Base-by-base conservation (phyloP, 2,888 invertebrate species). In the Meteorus cinctellus region DNA sequence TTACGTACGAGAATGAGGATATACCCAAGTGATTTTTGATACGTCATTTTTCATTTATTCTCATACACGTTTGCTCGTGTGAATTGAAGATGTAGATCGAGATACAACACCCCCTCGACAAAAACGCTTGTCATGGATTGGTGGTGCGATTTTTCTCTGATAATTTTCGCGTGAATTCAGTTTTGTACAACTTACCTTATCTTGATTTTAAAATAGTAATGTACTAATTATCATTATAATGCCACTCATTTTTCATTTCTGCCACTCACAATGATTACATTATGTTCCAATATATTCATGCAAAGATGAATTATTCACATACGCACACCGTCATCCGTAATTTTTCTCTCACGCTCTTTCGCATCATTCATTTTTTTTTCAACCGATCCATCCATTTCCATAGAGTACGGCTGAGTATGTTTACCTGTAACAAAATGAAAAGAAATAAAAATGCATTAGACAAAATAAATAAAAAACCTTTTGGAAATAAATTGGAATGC, bases 71-170 rank as follows among this genome's bases (percentile, higher is more conserved):
- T 19, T 2, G 10, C 10, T 55, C n/a, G 8, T 55, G 55, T 19
- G 19, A 19, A 55, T 24, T 55, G 8, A 4, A 55, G 2, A 8
- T 55, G n/a, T 55, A 24, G 1, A 55, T 1, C 4, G n/a, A 6
- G 14, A 62, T 29, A 31, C 27, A 24, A 62, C 29, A 62, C 12
- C 29, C 14, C 31, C 12, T 60, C 4, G 27, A 12, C 8, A 60
- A 60, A 14, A 4, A 4, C 3, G 4, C 1, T 77, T n/a, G 16
- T 10, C 69, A 75, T 27, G 74, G 45, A 41, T 29, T 71, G 77
- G 75, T 77, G 77, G 62, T 75, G 51, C 69, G 74, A 78, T 80
- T 77, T 78, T 77, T 75, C 72, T 75, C 78, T 78, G 77, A 78
- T 77, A 74, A 60, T 78, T 72, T 77, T 66, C 63, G 8, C 8